Evolutionary conservation across 2,888 invertebrate genomes (phyloP), one percentile per base, ranked within the genome.

Genomic region (Apamea crenata): DNA sequence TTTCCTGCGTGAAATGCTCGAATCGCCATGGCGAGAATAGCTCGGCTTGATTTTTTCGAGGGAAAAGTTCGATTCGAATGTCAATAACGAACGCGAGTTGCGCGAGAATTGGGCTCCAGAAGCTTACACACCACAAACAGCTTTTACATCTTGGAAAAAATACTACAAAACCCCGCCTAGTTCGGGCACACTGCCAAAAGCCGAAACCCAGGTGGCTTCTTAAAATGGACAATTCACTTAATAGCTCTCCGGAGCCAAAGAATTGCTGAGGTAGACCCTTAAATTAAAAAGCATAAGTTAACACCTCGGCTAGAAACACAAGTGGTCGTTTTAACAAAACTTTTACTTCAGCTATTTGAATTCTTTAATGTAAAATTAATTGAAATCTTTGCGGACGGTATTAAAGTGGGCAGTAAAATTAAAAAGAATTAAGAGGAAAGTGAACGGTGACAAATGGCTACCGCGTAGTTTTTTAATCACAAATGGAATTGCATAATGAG

Each of bases 111-210:
- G n/a, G n/a, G n/a, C n/a, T n/a, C n/a, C 47, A 78, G 32, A 69
- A 74, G 50, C 53, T 67, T 50, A 78, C 78, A 81, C n/a, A 0
- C 61, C 59, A 69, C 77, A 65, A 80, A 74, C 70, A 32, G 40
- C 53, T 75, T 74, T 77, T 65, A 77, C 71, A 80, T 74, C 36
- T 40, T 32, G 29, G 25, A 72, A 86, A 84, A 78, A 74, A 67
- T n/a, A 81, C 50, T 32, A 79, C 78, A 79, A 78, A 53, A 68
- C 73, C 78, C 73, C 82, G 66, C 59, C 77, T 76, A 84, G 83
- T 77, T 75, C 74, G 86, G 92, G 92, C 92, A 90, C 77, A 63
- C 36, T 83, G 92, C 92, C 92, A 92, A 92, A 88, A 82, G 70
- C 67, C 82, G 69, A 77, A 82, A 85, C 86, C 72, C 92, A 92